Conservation (phyloP, 2,888 invertebrate species). For the Ephialtes manifestator region DNA sequence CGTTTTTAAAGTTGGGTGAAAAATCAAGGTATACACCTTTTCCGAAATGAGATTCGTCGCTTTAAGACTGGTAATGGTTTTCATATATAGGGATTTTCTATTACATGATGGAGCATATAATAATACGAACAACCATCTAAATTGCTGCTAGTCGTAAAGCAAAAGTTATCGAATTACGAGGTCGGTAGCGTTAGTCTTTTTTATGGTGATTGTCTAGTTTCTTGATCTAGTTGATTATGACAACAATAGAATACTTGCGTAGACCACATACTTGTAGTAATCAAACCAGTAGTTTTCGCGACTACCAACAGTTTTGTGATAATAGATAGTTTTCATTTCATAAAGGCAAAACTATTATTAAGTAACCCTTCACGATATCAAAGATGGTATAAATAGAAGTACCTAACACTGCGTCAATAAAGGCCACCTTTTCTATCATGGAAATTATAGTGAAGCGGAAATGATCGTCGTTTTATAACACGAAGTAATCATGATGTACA, state of each 20-base stretch:
- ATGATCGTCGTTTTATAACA: background rate
- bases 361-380: background rate
- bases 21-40: background rate
- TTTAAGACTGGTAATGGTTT: background rate
- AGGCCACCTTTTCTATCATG: background rate
- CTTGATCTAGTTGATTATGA: background rate
- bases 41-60: background rate
- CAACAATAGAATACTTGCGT: background rate
- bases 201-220: background rate
- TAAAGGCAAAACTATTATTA: background rate
- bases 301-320: conserved; percentile 6
- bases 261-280: background rate
- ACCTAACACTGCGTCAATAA: background rate
- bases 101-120: background rate
- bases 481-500: conserved; percentile 25
- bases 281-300: background rate
- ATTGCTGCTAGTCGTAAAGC: background rate
- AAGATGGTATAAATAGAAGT: background rate
- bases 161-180: background rate
- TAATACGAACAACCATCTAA: background rate
- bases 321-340: background rate
- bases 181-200: background rate
- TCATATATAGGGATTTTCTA: background rate
- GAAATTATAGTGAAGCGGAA: background rate
- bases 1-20: background rate